These are phyloP conservation scores for Chaetodon trifasciatus DNA, from an alignment of 2,797 vertebrate genomes.

Conservation along the genomic window DNA sequence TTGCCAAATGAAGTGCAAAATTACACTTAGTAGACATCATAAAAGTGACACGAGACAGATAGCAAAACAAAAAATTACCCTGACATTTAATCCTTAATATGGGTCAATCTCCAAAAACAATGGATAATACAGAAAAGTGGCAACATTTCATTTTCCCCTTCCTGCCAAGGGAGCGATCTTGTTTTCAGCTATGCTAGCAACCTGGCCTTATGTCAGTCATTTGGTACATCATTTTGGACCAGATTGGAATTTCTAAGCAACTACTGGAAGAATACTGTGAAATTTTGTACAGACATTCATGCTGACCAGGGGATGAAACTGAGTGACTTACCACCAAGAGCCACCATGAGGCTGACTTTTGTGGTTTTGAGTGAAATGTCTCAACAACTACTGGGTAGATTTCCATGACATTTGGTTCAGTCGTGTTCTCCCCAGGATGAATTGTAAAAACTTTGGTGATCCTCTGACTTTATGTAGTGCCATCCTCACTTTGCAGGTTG, in stretches of 20 bases:
- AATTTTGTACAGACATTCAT: background rate
- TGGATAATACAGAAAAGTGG: background rate
- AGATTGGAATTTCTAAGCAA: background rate
- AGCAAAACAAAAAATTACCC: background rate
- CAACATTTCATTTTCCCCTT: background rate
- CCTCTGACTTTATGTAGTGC: background rate
- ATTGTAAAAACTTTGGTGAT: background rate
- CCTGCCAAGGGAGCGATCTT: background rate
- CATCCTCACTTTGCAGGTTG: background rate
- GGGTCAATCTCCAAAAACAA: background rate
- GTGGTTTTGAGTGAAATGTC: background rate
- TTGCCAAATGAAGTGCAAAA: background rate
- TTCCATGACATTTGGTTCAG: background rate
- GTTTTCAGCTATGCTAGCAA: background rate
- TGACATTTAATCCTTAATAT: background rate
- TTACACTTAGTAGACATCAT: background rate
- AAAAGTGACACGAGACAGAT: background rate
- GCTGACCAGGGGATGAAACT: background rate
- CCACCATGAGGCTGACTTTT: background rate
- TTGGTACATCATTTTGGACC: background rate
- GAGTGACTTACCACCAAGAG: background rate
- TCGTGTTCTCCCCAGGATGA: background rate
- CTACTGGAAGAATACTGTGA: background rate
- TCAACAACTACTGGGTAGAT: background rate
- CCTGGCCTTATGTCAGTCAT: background rate